Percentiles rank a stretch among this genome's conserved stretches.
phyloP scores from a whole-genome alignment of 2,888 invertebrate genomes.

The Camponotus fellah region DNA sequence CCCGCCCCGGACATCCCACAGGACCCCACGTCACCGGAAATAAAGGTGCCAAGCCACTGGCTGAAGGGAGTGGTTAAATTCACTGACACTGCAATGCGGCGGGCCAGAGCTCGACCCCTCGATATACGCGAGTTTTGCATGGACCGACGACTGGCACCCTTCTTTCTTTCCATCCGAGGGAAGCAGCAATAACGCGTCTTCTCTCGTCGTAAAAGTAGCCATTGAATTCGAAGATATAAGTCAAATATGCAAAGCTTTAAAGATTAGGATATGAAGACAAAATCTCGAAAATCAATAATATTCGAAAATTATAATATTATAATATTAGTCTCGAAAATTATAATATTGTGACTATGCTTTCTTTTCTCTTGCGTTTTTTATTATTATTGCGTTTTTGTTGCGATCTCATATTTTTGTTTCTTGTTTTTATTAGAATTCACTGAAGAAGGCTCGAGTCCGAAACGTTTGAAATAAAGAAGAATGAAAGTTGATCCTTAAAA shows the following conservation, averaged over 20 bases:
- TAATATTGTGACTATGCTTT: too few species aligned
- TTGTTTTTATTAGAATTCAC: too few species aligned
- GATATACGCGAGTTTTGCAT: slow-evolving; percentile 15
- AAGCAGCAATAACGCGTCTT: slow-evolving; percentile 28
- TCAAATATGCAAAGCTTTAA: not conserved
- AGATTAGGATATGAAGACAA: not conserved
- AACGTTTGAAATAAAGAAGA: too few species aligned
- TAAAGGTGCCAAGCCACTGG: slow-evolving; percentile 66
- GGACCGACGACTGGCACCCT: slow-evolving; percentile 7
- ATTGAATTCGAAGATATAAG: not conserved
- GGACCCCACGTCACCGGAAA: slow-evolving; percentile 66
- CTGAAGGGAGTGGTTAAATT: slow-evolving; percentile 58
- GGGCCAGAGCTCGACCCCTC: slow-evolving; percentile 16
- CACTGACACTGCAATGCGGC: slow-evolving; percentile 62
- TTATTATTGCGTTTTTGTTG: too few species aligned
- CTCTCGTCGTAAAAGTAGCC: slow-evolving; percentile 1
- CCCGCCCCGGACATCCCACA: slow-evolving; percentile 62
- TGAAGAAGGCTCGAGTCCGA: too few species aligned
- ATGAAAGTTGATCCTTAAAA: too few species aligned
- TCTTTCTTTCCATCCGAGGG: slow-evolving; percentile 23
- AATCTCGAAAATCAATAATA: not conserved
- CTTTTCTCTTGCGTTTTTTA: too few species aligned
- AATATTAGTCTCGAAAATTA: too few species aligned
- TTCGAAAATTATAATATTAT: too few species aligned
- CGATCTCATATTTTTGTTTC: too few species aligned